These are phyloP conservation scores for Piprites chloris DNA, from an alignment of 2,113 vertebrate species.

Conservation along the genomic window DNA sequence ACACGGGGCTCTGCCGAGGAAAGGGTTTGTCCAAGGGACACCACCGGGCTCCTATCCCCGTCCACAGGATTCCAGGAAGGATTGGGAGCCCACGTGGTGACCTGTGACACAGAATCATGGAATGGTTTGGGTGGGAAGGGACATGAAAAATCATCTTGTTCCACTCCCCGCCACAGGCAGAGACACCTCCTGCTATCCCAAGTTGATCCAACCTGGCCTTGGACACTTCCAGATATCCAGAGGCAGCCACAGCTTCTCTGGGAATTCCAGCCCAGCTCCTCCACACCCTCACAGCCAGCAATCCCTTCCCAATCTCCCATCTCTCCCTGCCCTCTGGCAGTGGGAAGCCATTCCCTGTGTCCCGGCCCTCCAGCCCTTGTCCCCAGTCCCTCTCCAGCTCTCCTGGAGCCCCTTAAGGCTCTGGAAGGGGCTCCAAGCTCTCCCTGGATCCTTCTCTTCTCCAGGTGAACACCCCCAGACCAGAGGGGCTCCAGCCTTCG, in stretches of 20 bases:
- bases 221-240: not conserved
- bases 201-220: not conserved
- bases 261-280: not conserved
- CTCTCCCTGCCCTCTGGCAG: no score
- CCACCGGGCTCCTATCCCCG: not conserved
- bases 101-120: not conserved
- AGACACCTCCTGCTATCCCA: not conserved
- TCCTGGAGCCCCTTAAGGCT: no score
- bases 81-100: not conserved
- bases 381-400: no score
- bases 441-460: not conserved
- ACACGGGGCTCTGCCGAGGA: no score
- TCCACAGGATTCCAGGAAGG: not conserved
- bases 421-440: no score
- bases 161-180: not conserved
- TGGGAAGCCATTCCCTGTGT: not conserved
- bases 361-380: no score
- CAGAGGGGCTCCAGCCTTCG: not conserved
- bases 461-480: no score
- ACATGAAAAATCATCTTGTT: not conserved
- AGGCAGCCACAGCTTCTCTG: not conserved
- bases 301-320: no score
- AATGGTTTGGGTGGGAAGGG: not conserved
- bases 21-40: not conserved
- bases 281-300: no score